A percentile compares a stretch with the other conserved stretches of the same genome.
phyloP scores from a whole-genome alignment of 2,113 vertebrate species.

The Ammodytes marinus region DNA sequence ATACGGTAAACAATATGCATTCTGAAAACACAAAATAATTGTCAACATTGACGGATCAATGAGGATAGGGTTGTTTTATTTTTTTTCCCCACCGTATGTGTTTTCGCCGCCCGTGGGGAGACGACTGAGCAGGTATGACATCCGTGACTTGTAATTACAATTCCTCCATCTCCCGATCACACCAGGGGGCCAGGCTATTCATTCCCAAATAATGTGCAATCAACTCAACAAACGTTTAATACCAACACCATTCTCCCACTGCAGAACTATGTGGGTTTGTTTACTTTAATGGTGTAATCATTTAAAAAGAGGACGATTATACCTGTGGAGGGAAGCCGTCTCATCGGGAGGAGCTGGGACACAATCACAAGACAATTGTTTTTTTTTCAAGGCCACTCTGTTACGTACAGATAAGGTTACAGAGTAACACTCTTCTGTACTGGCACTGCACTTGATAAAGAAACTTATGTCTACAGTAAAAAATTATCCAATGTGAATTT shows the following conservation, averaged over 20 bases:
- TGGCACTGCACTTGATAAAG: neutral
- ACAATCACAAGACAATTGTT: slow-evolving; percentile 42
- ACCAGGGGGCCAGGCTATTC: slow-evolving; percentile 14
- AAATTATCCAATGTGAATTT: neutral
- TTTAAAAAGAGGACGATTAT: slow-evolving; percentile 51
- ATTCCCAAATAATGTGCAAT: slow-evolving; percentile 64
- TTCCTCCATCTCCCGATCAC: neutral
- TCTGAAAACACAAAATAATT: neutral
- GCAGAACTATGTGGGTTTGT: slow-evolving; percentile 22
- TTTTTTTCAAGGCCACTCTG: neutral
- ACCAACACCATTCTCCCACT: neutral
- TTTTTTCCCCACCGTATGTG: too few species aligned
- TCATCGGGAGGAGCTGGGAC: slow-evolving; percentile 1
- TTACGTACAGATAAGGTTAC: neutral
- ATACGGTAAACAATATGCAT: neutral
- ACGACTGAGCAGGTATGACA: neutral
- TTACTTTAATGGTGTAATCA: slow-evolving; percentile 63
- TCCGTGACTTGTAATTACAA: slow-evolving; percentile 14
- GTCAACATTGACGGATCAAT: neutral
- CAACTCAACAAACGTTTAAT: slow-evolving; percentile 11
- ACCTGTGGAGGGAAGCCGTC: neutral
- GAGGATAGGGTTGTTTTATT: neutral
- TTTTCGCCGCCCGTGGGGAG: rapidly evolving
- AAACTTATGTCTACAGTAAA: neutral
- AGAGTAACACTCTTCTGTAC: neutral